Evolutionary conservation across 2,888 invertebrate species (phyloP), one percentile per base, ranked within the genome.

Genomic region (Schizotus pectinicornis): DNA sequence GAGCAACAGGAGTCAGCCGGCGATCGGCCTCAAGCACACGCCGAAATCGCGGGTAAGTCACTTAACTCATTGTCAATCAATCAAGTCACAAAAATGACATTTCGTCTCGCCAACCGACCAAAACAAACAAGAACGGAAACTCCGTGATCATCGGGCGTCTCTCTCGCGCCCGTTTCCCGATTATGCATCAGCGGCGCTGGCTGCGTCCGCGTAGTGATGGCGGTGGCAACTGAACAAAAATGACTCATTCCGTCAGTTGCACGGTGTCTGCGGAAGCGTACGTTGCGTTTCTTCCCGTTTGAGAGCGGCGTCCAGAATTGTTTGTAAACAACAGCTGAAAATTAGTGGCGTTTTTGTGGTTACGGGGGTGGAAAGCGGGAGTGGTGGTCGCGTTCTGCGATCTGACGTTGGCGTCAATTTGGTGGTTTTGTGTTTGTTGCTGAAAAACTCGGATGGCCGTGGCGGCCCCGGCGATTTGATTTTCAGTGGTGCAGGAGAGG

Each of bases 1-100:
- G 87, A 87, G 87, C 72, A 87, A 86, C 74, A 79, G 87, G 73
- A 87, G 87, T 70, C 88, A 88, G 69, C 87, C 87, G 36, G 87
- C 87, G 45, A 87, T 87, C 63, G 87, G 87, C 55, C 71, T 87
- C 58, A 87, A 87, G 73, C 86, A 87, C 74, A 85, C 86, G 42
- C 86, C 87, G 50, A 88, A 87, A 79, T 80, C 86, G 57, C 81
- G 87, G 84, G 87, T 87, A 77, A 87, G 86, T 84, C 1, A 8
- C 8, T 39, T 39, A 9, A 39, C 3, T 9, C 3, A 11, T 35
- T 11, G 6, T 35, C 11, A 35, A 35, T 35, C 35, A 35, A 35
- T 35, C 11, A 8, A 11, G 39, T 39, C 39, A 39, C 13, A 39
- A 13, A 39, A 13, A 39, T 39, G 39, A 39, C 12, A 8, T 7